Base-by-base conservation (phyloP, 2,888 invertebrate species). In the Dyspetes luteomarginatus region DNA sequence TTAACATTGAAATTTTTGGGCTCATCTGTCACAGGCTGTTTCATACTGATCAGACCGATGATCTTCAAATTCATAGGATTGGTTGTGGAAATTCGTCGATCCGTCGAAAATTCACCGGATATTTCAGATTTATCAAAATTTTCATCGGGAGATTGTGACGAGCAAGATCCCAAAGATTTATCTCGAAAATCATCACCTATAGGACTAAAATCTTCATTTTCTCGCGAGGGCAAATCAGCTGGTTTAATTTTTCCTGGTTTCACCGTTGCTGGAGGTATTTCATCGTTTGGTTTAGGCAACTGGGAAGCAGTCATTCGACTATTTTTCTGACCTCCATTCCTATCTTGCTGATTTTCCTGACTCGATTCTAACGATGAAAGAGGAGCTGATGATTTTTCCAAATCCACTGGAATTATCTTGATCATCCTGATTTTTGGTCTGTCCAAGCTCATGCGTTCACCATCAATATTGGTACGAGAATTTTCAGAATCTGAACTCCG, bases 371-470 rank as follows among this genome's bases (percentile, higher is more conserved):
- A 15, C 9, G 36, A 19, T 17, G 73, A 55, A 15, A 36, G 50
- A 17, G 30, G 36, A n/a, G 17, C 15, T 1, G 22, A 4, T 3
- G 76, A 30, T 26, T 74, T 55, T 19, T 43, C 2, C 3, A 65
- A 12, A 3, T 60, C 55, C 9, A 83, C 26, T 2, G 83, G 83
- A 64, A 84, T 76, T 19, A 83, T 69, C 26, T 78, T 78, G 12
- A 84, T 58, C 17, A 82, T 36, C 74, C 60, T 28, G 12, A 83
- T 62, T 7, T 79, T 81, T 43, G 67, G 67, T 62, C 15, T 17
- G 19, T 64, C n/a, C 0, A 22, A 36, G 17, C 19, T n/a, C n/a
- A n/a, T 58, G 19, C 7, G 28, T 41, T 9, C 12, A 4, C 36
- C 41, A 55, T 52, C 36, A 5, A 9, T 4, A 3, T 55, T 50